Conservation (phyloP, 2,113 vertebrate genomes). For the Corythoichthys intestinalis region DNA sequence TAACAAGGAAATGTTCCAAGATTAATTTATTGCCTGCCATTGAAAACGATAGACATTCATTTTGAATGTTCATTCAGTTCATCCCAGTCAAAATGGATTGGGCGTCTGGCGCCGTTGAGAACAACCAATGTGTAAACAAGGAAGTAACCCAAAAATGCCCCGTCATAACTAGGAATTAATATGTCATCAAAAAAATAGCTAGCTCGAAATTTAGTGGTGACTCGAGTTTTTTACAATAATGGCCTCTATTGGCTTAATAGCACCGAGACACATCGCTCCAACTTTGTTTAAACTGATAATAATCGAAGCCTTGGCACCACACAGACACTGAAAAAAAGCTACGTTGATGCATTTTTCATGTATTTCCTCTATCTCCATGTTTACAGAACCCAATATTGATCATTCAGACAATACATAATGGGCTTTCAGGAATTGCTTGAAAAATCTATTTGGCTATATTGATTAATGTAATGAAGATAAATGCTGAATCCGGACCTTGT, state of each 20-base stretch:
- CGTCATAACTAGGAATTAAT: too few relatives aligned
- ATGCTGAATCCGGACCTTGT: conserved; percentile 49
- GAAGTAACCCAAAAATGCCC: too few relatives aligned
- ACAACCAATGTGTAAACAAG: too few relatives aligned
- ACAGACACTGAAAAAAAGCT: background rate
- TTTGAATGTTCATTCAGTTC: too few relatives aligned
- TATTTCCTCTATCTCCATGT: conserved; percentile 30
- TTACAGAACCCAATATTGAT: conserved; percentile 47
- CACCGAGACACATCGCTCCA: conserved; percentile 18
- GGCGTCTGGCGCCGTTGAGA: too few relatives aligned
- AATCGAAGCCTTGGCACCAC: conserved; percentile 16
- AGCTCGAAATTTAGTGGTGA: too few relatives aligned
- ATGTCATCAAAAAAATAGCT: too few relatives aligned
- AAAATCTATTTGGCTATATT: conserved; percentile 59
- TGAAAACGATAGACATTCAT: too few relatives aligned
- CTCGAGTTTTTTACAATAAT: background rate
- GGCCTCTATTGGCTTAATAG: background rate
- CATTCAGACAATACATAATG: conserved; percentile 54
- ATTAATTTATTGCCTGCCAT: too few relatives aligned
- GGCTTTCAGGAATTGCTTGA: conserved; percentile 52
- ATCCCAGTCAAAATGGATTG: too few relatives aligned
- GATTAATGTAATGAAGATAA: conserved; percentile 66
- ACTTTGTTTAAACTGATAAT: conserved; percentile 38
- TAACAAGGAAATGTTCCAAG: too few relatives aligned
- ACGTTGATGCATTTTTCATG: conserved; percentile 21